A percentile compares a stretch with the other conserved stretches of the same genome.
These are phyloP conservation scores for Macrobrachium rosenbergii DNA, from an alignment of 1,140 invertebrate genomes.

Conservation along the genomic window DNA sequence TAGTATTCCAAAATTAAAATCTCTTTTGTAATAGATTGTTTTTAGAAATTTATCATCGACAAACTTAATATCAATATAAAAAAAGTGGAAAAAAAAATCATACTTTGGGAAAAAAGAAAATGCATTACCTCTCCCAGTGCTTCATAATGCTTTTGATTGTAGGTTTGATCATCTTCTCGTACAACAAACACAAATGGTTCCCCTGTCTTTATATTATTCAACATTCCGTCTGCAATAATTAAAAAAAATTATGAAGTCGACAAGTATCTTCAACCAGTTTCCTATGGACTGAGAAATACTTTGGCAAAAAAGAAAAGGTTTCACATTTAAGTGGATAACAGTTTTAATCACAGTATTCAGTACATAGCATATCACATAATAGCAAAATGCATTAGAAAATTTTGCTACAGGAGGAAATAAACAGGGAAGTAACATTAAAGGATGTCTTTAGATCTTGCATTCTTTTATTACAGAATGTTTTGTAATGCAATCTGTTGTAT, in stretches of 20 bases:
- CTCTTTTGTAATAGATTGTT: too few relatives aligned
- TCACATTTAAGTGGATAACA: too few relatives aligned
- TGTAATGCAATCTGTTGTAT: too few relatives aligned
- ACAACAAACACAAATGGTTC: constrained; percentile 78
- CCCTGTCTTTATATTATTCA: constrained; percentile 69
- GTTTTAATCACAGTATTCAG: too few relatives aligned
- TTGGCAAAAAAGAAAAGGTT: background rate
- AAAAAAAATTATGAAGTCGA: constrained; percentile 24
- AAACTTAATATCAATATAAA: background rate
- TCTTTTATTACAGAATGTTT: too few relatives aligned
- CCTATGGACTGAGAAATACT: constrained; percentile 17
- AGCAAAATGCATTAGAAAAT: too few relatives aligned
- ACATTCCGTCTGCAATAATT: constrained; percentile 66
- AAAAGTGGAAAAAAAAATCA: background rate
- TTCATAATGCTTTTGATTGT: constrained; percentile 81
- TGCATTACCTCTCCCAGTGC: constrained; percentile 76
- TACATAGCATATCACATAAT: too few relatives aligned
- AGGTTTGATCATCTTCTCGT: constrained; percentile 73
- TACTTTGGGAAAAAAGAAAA: constrained; percentile 10
- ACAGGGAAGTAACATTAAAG: too few relatives aligned
- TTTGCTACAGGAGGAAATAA: too few relatives aligned
- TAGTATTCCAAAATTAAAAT: too few relatives aligned
- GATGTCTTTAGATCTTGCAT: too few relatives aligned
- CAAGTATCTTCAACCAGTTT: constrained; percentile 10
- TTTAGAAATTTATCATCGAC: background rate